Percentiles rank a stretch among this genome's conserved stretches.
Conservation (phyloP, 1,140 invertebrate species). For the Lepidotrigona ventralis region DNA sequence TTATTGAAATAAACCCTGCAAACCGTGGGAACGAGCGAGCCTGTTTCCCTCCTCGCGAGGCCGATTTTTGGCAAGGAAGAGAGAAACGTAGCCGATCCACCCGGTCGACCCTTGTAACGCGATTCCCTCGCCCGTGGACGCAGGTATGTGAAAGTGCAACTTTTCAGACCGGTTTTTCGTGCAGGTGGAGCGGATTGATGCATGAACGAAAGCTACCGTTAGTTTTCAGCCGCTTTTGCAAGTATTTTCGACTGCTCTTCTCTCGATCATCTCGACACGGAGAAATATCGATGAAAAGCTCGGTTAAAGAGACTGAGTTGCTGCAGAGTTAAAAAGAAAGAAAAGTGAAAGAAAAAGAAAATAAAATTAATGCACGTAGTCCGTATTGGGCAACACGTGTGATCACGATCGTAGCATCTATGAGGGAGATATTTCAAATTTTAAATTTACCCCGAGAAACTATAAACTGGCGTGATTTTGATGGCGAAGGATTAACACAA, state of each 20-base stretch:
- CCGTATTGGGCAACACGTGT: neutral
- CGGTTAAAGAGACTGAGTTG: neutral
- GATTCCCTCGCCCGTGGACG: slow-evolving; percentile 10
- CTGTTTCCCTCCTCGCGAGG: neutral
- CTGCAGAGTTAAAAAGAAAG: neutral
- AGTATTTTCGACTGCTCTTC: slow-evolving; percentile 2
- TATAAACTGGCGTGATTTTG: neutral
- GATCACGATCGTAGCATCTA: neutral
- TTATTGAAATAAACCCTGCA: neutral
- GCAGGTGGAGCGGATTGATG: slow-evolving; percentile 49
- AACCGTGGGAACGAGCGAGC: neutral
- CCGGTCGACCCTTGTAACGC: slow-evolving; percentile 11
- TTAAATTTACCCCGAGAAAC: neutral
- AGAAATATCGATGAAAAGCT: neutral
- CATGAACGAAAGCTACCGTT: slow-evolving; percentile 38
- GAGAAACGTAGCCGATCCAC: neutral
- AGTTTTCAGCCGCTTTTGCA: slow-evolving; percentile 2
- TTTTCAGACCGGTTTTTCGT: slow-evolving; percentile 62
- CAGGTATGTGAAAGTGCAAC: slow-evolving; percentile 63
- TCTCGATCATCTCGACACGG: neutral
- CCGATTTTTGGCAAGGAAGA: neutral
- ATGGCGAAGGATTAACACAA: neutral
- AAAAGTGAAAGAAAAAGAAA: neutral
- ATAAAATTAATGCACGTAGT: neutral
- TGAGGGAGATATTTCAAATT: neutral